Evolutionary conservation across 1,140 invertebrate species (phyloP).

Genomic region (Wasmannia auropunctata): DNA sequence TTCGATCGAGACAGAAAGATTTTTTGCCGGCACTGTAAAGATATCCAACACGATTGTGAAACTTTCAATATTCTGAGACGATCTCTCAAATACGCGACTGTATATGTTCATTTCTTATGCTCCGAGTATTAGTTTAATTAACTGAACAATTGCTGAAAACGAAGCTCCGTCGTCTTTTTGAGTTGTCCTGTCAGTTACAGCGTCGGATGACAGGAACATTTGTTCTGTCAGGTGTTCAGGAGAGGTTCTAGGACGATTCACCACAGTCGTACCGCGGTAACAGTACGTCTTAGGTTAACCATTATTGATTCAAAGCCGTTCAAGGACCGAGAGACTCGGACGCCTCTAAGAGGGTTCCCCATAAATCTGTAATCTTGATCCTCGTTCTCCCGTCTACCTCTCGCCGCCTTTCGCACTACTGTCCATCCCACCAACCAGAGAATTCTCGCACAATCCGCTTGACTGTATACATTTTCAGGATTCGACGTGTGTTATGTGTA

Average conservation of each 20-base stretch:
- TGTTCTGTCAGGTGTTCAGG: slow-evolving; percentile 25
- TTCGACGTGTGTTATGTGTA: slow-evolving; percentile 59
- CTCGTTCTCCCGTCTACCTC: slow-evolving; percentile 32
- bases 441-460: slow-evolving; percentile 41
- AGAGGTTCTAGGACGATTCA: slow-evolving; percentile 55
- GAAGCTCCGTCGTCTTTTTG: neutral
- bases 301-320: slow-evolving; percentile 45
- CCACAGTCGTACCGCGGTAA: slow-evolving; percentile 63
- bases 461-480: slow-evolving; percentile 50
- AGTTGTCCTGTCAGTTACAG: neutral
- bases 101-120: too few relatives aligned
- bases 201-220: slow-evolving; percentile 17
- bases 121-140: too few relatives aligned
- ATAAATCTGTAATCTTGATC: slow-evolving; percentile 69
- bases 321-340: slow-evolving; percentile 21
- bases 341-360: slow-evolving; percentile 32
- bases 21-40: neutral
- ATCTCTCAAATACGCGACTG: neutral
- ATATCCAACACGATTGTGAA: neutral
- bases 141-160: neutral
- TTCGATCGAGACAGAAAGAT: neutral
- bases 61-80: neutral
- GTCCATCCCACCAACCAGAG: slow-evolving; percentile 1
- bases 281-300: slow-evolving; percentile 14
- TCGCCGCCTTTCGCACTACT: slow-evolving; percentile 28